Evolutionary conservation across 2,888 invertebrate species (phyloP), one percentile per base, ranked within the genome.

Genomic region (Yponomeuta plumbellus): DNA sequence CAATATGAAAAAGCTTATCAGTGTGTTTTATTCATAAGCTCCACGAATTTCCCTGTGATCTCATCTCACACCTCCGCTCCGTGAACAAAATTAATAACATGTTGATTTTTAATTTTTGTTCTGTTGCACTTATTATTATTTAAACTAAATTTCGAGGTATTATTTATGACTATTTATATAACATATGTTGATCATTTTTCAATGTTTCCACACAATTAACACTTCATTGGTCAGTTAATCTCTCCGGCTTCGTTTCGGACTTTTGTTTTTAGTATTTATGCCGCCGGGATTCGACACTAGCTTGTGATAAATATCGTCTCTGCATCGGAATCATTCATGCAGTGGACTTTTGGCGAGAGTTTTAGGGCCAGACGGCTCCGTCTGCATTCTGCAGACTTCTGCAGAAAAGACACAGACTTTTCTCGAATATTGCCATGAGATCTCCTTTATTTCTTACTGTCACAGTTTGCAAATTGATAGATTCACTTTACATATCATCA

Each of bases 131-230:
- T 91, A 88, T 90, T 89, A 89, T 89, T 90, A 88, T 86, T 91
- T 90, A 90, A 90, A 88, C 89, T 88, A 88, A 88, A 88, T 88
- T 87, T 86, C 84, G 85, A 85, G 80, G 70, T 76, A 80, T 88
- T 89, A 90, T 90, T 91, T 91, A 90, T 90, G 84, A 86, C 84
- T 91, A 90, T 90, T 91, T 90, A 90, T 89, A 90, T 90, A 90
- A 89, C 88, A 85, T 90, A 91, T 90, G 90, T 86, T 88, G 88
- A 88, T 86, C 88, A 90, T 91, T 90, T 88, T 87, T 91, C 90
- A 90, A 89, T 89, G 90, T 88, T 84, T 86, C 86, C 81, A 86
- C 81, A 86, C 86, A 88, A 91, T 91, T 91, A 91, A 90, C 91
- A 91, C 91, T 91, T 89, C 88, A 89, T 89, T 88, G 85, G 82